Conservation (phyloP, 2,113 vertebrate genomes). For the Gracilinanus agilis region DNA sequence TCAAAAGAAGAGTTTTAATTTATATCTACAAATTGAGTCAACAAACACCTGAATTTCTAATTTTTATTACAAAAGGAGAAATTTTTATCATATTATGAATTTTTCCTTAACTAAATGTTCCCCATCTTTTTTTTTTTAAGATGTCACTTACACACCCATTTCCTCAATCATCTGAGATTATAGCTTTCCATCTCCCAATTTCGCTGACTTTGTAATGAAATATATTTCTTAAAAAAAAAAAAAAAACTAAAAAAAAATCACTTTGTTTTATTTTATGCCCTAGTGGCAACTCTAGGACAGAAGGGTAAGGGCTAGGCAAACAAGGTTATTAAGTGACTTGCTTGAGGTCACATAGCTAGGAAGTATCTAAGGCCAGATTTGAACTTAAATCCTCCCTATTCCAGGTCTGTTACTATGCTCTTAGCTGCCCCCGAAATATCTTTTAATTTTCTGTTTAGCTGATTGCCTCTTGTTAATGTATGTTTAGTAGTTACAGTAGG, state of each 20-base stretch:
- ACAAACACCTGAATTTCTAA: constrained; percentile 65
- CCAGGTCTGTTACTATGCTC: too few relatives aligned
- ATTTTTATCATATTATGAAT: constrained; percentile 73
- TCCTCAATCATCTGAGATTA: constrained; percentile 64
- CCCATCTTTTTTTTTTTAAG: constrained; percentile 67
- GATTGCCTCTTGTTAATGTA: constrained; percentile 66
- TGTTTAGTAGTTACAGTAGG: constrained; percentile 54
- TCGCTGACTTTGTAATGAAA: constrained; percentile 53
- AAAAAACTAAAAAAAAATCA: too few relatives aligned
- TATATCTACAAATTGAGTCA: constrained; percentile 75
- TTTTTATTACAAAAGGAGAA: constrained; percentile 74
- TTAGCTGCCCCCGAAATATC: constrained; percentile 44
- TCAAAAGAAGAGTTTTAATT: constrained; percentile 64
- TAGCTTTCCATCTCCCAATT: constrained; percentile 46
- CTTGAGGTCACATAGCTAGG: too few relatives aligned
- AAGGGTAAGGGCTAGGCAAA: too few relatives aligned
- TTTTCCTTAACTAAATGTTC: constrained; percentile 76
- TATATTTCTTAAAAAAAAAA: neutral
- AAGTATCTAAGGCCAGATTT: too few relatives aligned
- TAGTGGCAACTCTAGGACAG: too few relatives aligned
- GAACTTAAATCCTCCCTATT: too few relatives aligned
- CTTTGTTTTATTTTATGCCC: too few relatives aligned
- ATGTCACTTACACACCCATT: constrained; percentile 59
- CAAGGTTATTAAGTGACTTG: too few relatives aligned
- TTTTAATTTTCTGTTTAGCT: constrained; percentile 61